Evolutionary conservation across 2,113 vertebrate genomes (phyloP), one percentile per base, ranked within the genome.

Genomic region (Romanogobio albipinnatus): DNA sequence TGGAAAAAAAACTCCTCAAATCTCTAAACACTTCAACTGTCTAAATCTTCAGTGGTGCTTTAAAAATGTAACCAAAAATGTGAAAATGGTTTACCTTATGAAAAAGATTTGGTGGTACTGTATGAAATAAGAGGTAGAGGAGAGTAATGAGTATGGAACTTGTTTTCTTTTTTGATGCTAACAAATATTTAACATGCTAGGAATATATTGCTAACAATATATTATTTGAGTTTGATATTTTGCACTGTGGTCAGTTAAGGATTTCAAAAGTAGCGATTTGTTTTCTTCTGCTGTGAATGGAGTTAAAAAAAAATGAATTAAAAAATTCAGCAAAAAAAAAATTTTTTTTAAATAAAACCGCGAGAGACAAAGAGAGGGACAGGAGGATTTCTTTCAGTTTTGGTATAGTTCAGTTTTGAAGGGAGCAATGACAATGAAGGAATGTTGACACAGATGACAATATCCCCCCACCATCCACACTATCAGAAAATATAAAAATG

Each of bases 101-200:
- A 49, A 47, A 68, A 10, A 59, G 22, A 81, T 87, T 87, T 87
- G 86, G 80, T 85, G 76, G 71, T 56, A 73, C 51, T 56, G 83
- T 78, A 79, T 45, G 66, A 85, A 56, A 78, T 73, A 62, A 83
- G 87, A 88, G 87, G 87, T 88, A 85, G 84, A 76, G 33, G 8
- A 82, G 13, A 82, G 66, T 45, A 83, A 83, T 47, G 29, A 33
- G 47, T 74, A 51, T 4, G 11, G 11, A 73, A 9, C 24, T 82
- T 6, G 29, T n/a, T 49, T 49, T 53, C 13, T 70, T 3, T 2
- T 78, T 68, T 66, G 61, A 75, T n/a, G 22, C 33, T 68, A 29
- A 64, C 5, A 19, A 76, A 49, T 74, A 14, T 51, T 56, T 36
- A 39, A 39, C 39, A 39, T 39, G 4, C 3, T 5, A 36, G 4